Evolutionary conservation across 2,113 vertebrate species (phyloP).

Genomic region (Cyphomyrus discorhynchus): DNA sequence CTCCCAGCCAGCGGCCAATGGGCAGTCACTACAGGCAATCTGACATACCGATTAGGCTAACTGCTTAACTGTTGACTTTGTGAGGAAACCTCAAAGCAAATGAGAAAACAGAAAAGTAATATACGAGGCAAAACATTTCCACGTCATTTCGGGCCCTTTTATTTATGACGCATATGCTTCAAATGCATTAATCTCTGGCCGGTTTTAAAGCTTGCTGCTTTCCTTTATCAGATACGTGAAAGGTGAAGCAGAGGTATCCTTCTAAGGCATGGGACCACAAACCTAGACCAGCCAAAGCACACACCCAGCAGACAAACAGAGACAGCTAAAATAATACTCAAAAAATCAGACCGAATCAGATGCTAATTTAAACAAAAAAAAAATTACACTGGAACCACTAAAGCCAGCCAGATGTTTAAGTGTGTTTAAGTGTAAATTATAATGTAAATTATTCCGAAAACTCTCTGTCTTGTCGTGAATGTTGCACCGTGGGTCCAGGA

Average conservation of each 20-base stretch:
- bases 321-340: not conserved
- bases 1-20: no score
- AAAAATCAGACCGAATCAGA: not conserved
- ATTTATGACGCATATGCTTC: not conserved
- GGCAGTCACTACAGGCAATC: not conserved
- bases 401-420: not conserved
- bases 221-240: not conserved
- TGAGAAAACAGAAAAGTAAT: not conserved
- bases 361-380: not conserved
- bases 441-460: not conserved
- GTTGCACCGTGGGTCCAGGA: not conserved
- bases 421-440: not conserved
- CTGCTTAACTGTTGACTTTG: not conserved
- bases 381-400: not conserved
- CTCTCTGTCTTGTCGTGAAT: not conserved
- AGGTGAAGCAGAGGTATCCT: not conserved
- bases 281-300: not conserved
- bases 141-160: not conserved
- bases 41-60: not conserved
- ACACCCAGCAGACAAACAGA: not conserved
- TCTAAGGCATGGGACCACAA: not conserved
- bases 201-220: not conserved
- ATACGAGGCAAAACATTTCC: not conserved
- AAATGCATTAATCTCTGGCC: not conserved
- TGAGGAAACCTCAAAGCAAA: not conserved